A percentile compares a stretch with the other conserved stretches of the same genome.
Evolutionary conservation across 2,113 vertebrate genomes (phyloP).

Genomic region (Hucho hucho): DNA sequence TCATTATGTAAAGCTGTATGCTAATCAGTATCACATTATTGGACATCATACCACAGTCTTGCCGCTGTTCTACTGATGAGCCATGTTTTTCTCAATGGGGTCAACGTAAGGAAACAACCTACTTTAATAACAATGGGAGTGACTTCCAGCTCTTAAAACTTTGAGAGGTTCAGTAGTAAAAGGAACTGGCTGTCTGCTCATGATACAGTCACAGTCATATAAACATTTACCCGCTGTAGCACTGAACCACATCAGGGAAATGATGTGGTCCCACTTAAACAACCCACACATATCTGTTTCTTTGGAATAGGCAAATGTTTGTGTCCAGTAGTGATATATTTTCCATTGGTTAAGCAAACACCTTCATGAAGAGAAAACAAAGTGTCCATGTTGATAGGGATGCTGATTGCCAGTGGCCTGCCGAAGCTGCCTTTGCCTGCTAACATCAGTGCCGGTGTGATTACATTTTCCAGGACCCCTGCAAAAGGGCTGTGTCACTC

Average conservation of each 20-base stretch:
- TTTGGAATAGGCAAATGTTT: not conserved
- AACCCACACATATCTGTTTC: not conserved
- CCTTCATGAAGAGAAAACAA: not conserved
- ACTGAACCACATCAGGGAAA: not conserved
- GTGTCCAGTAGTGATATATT: not conserved
- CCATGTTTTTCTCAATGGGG: not conserved
- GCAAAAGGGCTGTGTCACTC: conserved; percentile 54
- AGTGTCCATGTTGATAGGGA: not conserved
- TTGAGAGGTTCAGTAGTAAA: conserved; percentile 13
- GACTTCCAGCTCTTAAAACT: conserved; percentile 4
- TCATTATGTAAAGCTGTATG: not conserved
- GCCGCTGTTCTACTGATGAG: not conserved
- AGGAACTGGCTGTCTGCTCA: not conserved
- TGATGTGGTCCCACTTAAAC: not conserved
- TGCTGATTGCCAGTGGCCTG: conserved; percentile 11
- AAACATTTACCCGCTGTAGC: conserved; percentile 8
- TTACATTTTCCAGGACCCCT: conserved; percentile 46
- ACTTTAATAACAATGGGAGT: not conserved
- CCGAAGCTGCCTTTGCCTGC: conserved; percentile 21
- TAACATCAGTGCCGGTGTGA: conserved; percentile 33
- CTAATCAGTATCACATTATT: not conserved
- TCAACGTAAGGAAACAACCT: not conserved
- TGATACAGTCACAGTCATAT: not conserved
- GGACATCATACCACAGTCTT: not conserved
- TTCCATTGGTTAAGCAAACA: not conserved